Conservation (phyloP, 2,113 vertebrate species). For the Oryzias curvinotus region DNA sequence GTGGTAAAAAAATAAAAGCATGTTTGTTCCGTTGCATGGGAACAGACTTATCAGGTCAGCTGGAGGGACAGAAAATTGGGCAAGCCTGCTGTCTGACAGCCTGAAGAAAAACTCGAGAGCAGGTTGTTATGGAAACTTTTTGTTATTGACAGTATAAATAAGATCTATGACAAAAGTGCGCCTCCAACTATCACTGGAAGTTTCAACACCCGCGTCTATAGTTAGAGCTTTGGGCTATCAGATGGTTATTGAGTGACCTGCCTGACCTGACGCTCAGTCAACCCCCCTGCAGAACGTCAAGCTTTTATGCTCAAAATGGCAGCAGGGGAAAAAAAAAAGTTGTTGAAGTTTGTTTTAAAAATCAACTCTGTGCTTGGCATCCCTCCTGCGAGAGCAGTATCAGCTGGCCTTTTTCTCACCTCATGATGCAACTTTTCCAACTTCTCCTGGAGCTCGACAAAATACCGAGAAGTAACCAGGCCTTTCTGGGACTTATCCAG, state of each 20-base stretch:
- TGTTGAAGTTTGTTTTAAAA: no score
- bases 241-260: conserved; percentile 24
- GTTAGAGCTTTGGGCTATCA: conserved; percentile 21
- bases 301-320: neutral
- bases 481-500: conserved; percentile 91
- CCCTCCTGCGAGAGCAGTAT: neutral
- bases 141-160: conserved; percentile 56
- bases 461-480: conserved; percentile 93
- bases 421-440: conserved; percentile 92
- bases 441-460: conserved; percentile 96
- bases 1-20: conserved; percentile 8
- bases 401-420: conserved; percentile 64
- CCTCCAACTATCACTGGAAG: conserved; percentile 18
- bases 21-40: conserved; percentile 51
- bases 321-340: no score
- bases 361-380: neutral
- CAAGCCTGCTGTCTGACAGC: conserved; percentile 66
- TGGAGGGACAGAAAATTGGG: conserved; percentile 56
- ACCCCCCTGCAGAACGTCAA: conserved; percentile 36
- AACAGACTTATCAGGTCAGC: conserved; percentile 76
- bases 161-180: conserved; percentile 43
- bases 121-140: conserved; percentile 70
- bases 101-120: conserved; percentile 34
- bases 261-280: conserved; percentile 11
- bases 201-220: conserved; percentile 35